A percentile compares a stretch with the other conserved stretches of the same genome.
These are phyloP conservation scores for Hirtodrosophila histrioides DNA, from an alignment of 2,888 invertebrate genomes.

Conservation along the genomic window DNA sequence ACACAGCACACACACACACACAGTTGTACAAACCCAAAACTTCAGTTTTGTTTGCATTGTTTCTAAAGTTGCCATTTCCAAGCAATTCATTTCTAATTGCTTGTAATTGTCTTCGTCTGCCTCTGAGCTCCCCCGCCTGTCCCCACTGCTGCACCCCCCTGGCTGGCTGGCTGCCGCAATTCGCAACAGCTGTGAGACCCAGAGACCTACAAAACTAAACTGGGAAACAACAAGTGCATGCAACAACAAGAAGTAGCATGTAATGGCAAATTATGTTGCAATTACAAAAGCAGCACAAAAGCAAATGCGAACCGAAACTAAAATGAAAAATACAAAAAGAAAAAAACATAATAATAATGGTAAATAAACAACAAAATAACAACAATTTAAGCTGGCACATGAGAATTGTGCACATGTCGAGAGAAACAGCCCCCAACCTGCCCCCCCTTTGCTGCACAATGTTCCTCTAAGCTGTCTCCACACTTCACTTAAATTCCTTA, in stretches of 20 bases:
- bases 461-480: constrained; percentile 1
- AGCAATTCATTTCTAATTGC: constrained; percentile 78
- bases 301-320: constrained; percentile 57
- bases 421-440: not conserved
- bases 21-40: constrained; percentile 22
- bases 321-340: constrained; percentile 35
- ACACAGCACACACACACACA: not conserved
- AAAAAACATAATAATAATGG: constrained; percentile 23
- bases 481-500: constrained; percentile 49
- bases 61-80: constrained; percentile 60
- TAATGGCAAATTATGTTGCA: constrained; percentile 79
- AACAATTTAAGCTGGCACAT: constrained; percentile 45
- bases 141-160: not conserved
- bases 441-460: not conserved
- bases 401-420: constrained; percentile 60
- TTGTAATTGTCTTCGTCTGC: constrained; percentile 67
- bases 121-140: not conserved
- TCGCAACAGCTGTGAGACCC: constrained; percentile 71
- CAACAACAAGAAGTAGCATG: constrained; percentile 57
- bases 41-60: constrained; percentile 60
- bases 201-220: constrained; percentile 73
- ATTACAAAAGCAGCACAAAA: constrained; percentile 75
- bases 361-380: constrained; percentile 20
- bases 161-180: constrained; percentile 28
- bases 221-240: constrained; percentile 38